Evolutionary conservation across 2,113 vertebrate species (phyloP).

Genomic region (Nothoprocta pentlandii): DNA sequence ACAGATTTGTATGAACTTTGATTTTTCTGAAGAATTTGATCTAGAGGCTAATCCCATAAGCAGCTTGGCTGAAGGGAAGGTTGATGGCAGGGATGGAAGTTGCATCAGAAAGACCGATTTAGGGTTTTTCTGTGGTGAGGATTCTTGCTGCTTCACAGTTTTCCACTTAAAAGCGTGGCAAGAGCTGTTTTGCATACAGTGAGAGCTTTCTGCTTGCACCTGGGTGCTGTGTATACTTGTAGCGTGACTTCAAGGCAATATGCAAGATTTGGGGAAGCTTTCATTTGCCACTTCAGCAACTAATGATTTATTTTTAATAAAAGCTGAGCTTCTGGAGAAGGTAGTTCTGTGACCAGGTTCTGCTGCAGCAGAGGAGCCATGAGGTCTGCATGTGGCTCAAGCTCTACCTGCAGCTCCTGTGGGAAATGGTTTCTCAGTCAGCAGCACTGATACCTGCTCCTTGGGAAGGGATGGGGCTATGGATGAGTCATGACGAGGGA

Average conservation of each 20-base stretch:
- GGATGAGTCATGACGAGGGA: too few species aligned
- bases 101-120: not conserved
- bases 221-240: rapidly evolving
- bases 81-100: not conserved
- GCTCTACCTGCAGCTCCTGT: not conserved
- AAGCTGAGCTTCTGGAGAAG: not conserved
- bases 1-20: not conserved
- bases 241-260: not conserved
- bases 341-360: rapidly evolving
- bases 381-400: not conserved
- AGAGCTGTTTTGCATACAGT: not conserved
- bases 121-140: not conserved
- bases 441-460: rapidly evolving
- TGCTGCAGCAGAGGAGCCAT: not conserved
- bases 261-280: not conserved
- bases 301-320: not conserved
- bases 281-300: not conserved
- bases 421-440: not conserved
- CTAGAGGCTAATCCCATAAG: not conserved
- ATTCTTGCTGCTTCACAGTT: not conserved
- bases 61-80: not conserved
- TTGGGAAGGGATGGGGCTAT: not conserved
- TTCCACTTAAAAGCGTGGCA: too few species aligned
- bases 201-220: rapidly evolving
- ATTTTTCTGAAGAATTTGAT: not conserved